Conservation (phyloP, 1,140 invertebrate species). For the Eupeodes corollae region DNA sequence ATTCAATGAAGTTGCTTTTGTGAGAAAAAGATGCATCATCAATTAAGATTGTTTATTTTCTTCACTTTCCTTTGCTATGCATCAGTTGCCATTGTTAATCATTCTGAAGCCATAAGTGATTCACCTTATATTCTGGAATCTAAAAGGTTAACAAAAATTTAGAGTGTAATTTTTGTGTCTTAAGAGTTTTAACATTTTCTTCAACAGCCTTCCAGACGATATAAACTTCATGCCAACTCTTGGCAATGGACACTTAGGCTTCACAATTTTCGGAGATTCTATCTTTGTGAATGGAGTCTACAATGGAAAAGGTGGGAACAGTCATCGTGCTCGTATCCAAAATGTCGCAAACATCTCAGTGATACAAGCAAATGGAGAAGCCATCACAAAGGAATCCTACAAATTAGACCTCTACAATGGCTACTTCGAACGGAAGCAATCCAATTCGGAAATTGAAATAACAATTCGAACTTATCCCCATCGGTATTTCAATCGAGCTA, state of each 20-base stretch:
- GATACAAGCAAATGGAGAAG: slow-evolving; percentile 10
- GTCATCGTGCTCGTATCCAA: slow-evolving; percentile 44
- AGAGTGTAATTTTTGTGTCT: not conserved
- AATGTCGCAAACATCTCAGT: slow-evolving; percentile 42
- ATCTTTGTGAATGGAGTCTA: slow-evolving; percentile 48
- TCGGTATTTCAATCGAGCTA: slow-evolving; percentile 43
- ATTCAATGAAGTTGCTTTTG: too few species aligned
- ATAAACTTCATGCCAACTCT: slow-evolving; percentile 44
- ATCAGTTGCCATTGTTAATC: too few species aligned
- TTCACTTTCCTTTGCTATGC: too few species aligned
- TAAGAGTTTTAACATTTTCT: not conserved
- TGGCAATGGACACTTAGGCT: slow-evolving; percentile 45
- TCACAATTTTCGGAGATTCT: slow-evolving; percentile 45
- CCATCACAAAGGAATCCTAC: not conserved
- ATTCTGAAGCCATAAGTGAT: too few species aligned
- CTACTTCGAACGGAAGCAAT: slow-evolving; percentile 37
- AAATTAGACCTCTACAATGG: slow-evolving; percentile 35
- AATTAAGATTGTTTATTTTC: too few species aligned
- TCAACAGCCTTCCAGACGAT: slow-evolving; percentile 39
- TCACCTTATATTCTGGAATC: too few species aligned
- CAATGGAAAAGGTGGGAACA: slow-evolving; percentile 42
- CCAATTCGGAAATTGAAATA: slow-evolving; percentile 38
- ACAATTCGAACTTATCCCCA: slow-evolving; percentile 45
- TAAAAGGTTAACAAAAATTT: too few species aligned
- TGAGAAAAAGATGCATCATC: too few species aligned